These are phyloP conservation scores for Rambutsinella grinnellia DNA, from an alignment of 2,888 invertebrate species.

Conservation along the genomic window DNA sequence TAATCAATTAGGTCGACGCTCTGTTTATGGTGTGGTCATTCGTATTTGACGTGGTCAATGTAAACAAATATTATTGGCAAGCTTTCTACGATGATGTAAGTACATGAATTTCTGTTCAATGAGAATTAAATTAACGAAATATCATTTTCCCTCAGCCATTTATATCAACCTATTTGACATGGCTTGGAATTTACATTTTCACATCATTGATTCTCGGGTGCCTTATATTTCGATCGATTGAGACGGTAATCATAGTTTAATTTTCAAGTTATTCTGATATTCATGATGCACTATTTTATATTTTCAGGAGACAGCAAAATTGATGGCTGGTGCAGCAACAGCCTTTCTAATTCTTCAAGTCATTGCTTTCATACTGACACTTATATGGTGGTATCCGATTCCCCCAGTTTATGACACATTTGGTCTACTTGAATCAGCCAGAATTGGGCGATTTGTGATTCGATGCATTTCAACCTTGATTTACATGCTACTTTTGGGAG, in stretches of 20 bases:
- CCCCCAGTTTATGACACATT: slow-evolving; percentile 35
- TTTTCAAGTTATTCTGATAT: too few species aligned
- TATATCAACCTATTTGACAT: slow-evolving; percentile 36
- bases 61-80: slow-evolving; percentile 51
- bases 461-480: slow-evolving; percentile 45
- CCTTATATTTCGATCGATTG: slow-evolving; percentile 46
- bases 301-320: slow-evolving; percentile 32
- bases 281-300: too few species aligned
- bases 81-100: slow-evolving; percentile 49
- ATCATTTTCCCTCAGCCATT: slow-evolving; percentile 32
- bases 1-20: slow-evolving; percentile 49
- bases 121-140: too few species aligned
- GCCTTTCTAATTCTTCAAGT: slow-evolving; percentile 50
- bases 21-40: slow-evolving; percentile 50
- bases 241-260: slow-evolving; percentile 26
- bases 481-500: slow-evolving; percentile 45
- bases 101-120: too few species aligned
- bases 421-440: slow-evolving; percentile 46
- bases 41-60: slow-evolving; percentile 50
- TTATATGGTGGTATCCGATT: slow-evolving; percentile 59
- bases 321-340: slow-evolving; percentile 44
- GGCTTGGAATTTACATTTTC: slow-evolving; percentile 52
- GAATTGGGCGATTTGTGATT: slow-evolving; percentile 53
- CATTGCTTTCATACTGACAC: slow-evolving; percentile 42
- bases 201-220: slow-evolving; percentile 47